Evolutionary conservation across 2,888 invertebrate species (phyloP), one percentile per base, ranked within the genome.

Genomic region (Epinotia nisella): DNA sequence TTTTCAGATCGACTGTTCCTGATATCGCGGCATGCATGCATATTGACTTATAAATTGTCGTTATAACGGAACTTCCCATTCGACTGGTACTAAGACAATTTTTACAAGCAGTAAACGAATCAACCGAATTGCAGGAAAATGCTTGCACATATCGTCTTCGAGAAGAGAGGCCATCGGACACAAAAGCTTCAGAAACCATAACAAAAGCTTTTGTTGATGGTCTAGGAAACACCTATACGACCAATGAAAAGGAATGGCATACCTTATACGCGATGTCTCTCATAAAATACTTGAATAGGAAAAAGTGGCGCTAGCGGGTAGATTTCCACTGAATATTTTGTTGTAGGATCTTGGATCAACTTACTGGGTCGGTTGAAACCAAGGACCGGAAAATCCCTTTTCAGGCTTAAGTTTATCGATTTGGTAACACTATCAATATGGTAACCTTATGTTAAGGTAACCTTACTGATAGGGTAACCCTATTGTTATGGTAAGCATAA

Each of bases 191-290:
- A 55, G 17, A 53, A 53, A 39, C 35, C 17, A 39, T 65, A 65
- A 65, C 53, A 49, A 66, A 66, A 66, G 41, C 41, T 41, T 15
- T 19, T 64, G 53, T 65, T 65, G 56, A 53, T 55, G n/a, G 39
- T 65, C 65, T 41, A 65, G 56, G 24, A 65, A 66, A 66, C 66
- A 66, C 56, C 56, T 66, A 55, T 56, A 56, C 35, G 41, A 56
- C 56, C 66, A 66, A 41, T 66, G 56, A 55, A 66, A 66, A 55
- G n/a, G 55, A 66, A 66, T 66, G 66, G 55, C 66, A 56, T 41
- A 56, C 66, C 66, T 66, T 66, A 66, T 56, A 66, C 66, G 66
- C 56, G 66, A 55, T 66, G 55, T 66, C 65, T 64, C 65, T 66
- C 66, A 21, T 66, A 66, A 66, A 66, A 66, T 41, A 41, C 66